Base-by-base conservation (phyloP, 2,113 vertebrate genomes). In the Hemichromis elongatus region DNA sequence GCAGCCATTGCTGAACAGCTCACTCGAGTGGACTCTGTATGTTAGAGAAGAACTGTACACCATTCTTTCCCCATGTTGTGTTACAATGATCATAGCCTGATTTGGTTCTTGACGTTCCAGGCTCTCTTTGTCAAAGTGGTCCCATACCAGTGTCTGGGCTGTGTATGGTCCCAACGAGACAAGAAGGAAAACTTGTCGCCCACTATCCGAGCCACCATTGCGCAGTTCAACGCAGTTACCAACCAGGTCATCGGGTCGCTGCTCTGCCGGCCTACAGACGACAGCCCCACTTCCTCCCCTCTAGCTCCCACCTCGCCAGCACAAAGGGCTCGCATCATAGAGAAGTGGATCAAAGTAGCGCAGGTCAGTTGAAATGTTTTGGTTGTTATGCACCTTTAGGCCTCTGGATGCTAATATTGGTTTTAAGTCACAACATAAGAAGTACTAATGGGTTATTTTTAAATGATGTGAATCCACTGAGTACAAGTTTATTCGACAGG, bases 141-240 rank as follows among this genome's bases (percentile, higher is more conserved):
- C 1, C 95, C 96, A 2, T 97, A 96, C 83, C 97, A 98, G 80
- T 98, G 98, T 93, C 93, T 98, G 90, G 97, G 97, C 81, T 97
- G 97, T 0, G 93, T 98, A 54, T 98, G 98, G 98, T 98, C 98
- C 1, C 97, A 98, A 79, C 92, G 98, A 11, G 97, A 97, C 90
- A 97, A 97, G 88, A 97, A 97, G 1, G 96, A 97, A 59, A 96
- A 96, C 84, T 89, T 95, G 80, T 96, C 96, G 5, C 95, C 97
- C 24, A 97, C 97, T 1, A 96, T 97, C 83, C 95, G 97, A 8
- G 97, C 98, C 92, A 98, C 98, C 3, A 95, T 98, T 33, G 79
- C 96, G 1, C 97, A 98, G 87, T 98, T 98, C 94, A 98, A 98
- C 18, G 73, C 94, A 1, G 88, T 98, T 78, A 97, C 96, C 4